Evolutionary conservation across 2,797 vertebrate species (phyloP), one percentile per base, ranked within the genome.

Genomic region (Nannoperca australis): DNA sequence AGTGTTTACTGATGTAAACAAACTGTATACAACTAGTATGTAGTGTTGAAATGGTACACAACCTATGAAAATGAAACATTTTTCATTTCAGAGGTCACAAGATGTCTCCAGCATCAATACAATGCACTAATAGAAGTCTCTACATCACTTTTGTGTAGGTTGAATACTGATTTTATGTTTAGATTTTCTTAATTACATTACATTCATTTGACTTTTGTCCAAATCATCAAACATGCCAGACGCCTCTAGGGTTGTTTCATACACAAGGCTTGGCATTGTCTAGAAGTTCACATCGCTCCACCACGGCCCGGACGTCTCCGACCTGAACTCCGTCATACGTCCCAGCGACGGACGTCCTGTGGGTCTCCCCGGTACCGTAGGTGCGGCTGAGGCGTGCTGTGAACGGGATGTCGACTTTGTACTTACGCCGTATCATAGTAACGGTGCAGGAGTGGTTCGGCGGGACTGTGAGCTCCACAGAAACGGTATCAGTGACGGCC

Each of bases 391-490:
- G 84, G 22, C 58, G 67, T 2, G 89, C 88, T 8, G 63, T 90
- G 69, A 88, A 91, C 7, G 91, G 88, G 66, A 92, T 91, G 72
- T 83, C 79, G 1, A 85, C 58, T 2, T 84, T 90, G 30, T 86
- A 77, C 71, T 83, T 90, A 34, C 78, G 82, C 0, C 85, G 84
- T 58, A 86, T 73, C 84, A 92, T 88, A 14, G 69, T 82, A 5
- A 88, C 83, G 1, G 38, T 64, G 59, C 91, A 92, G 42, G 85
- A 83, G 77, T 88, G 83, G 61, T 91, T 90, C 53, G 91, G 89
- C 1, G 86, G 87, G 7, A 85, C 84, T 15, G 44, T 82, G 47
- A 93, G 4, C 53, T 85, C 54, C 44, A 93, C 59, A 20, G 82
- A 78, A 5, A 83, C 70, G 2, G 87, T 73, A 47, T 90, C 79